Percentiles rank a stretch among this genome's conserved stretches.
These are phyloP conservation scores for Brienomyrus brachyistius DNA, from an alignment of 2,113 vertebrate species.

Conservation along the genomic window DNA sequence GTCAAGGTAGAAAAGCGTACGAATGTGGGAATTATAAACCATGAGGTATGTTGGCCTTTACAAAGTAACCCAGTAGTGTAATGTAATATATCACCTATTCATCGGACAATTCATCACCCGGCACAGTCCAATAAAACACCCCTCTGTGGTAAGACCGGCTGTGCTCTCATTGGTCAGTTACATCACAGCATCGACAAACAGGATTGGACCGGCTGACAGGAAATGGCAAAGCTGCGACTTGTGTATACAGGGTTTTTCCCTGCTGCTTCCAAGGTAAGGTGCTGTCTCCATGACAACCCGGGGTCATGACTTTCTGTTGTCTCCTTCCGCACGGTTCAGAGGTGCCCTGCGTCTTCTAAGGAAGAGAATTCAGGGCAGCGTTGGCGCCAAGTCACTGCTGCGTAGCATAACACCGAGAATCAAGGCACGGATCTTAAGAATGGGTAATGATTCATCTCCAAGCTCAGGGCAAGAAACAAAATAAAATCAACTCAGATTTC, in stretches of 20 bases:
- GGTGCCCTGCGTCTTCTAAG: not conserved
- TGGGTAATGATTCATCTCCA: constrained; percentile 11
- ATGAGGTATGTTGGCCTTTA: not conserved
- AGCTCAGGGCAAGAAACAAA: not conserved
- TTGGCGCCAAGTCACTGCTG: not conserved
- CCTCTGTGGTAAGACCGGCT: not conserved
- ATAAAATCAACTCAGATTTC: not conserved
- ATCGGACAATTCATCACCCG: not conserved
- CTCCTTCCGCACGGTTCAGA: not conserved
- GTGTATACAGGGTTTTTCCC: not conserved
- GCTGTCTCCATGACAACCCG: not conserved
- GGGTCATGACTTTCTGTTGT: not conserved
- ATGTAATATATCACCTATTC: not conserved
- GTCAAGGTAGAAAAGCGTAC: not conserved
- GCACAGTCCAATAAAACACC: not conserved
- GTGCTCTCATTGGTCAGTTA: not conserved
- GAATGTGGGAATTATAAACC: not conserved
- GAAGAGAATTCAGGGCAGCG: not conserved
- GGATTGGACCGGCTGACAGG: not conserved
- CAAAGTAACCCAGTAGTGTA: not conserved
- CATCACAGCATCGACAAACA: not conserved
- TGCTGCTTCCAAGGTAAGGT: not conserved
- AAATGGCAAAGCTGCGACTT: not conserved
- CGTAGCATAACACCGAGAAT: not conserved
- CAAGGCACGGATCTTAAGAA: not conserved